A percentile compares a stretch with the other conserved stretches of the same genome.
Conservation (phyloP, 2,797 vertebrate species). For the Tauraco hartlaubi region DNA sequence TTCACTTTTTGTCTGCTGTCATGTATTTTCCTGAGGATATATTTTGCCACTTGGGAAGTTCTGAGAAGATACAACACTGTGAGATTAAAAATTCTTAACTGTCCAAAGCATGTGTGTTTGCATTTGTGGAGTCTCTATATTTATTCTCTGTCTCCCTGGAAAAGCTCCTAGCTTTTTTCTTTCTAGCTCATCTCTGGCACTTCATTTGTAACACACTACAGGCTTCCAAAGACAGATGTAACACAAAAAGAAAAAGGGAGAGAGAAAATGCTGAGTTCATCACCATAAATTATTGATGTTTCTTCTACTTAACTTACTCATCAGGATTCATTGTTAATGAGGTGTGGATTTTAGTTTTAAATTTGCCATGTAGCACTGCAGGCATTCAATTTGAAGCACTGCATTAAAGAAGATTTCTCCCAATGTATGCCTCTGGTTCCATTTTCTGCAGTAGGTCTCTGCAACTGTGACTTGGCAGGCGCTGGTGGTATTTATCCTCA, state of each 20-base stretch:
- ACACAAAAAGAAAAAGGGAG: constrained; percentile 35
- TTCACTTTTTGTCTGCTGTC: background rate
- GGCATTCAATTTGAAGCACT: constrained; percentile 55
- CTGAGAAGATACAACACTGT: constrained; percentile 41
- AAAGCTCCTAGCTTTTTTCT: constrained; percentile 55
- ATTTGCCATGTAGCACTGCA: constrained; percentile 62
- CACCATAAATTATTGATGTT: constrained; percentile 74
- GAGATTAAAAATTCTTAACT: constrained; percentile 34
- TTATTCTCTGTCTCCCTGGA: constrained; percentile 62
- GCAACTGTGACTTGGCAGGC: constrained; percentile 48
- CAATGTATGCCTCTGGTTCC: constrained; percentile 38
- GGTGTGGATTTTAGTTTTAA: constrained; percentile 69
- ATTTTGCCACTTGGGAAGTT: constrained; percentile 40
- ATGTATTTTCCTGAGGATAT: constrained; percentile 24
- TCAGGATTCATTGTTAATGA: constrained; percentile 74
- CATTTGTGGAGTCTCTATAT: constrained; percentile 46
- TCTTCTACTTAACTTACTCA: constrained; percentile 68
- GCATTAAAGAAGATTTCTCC: constrained; percentile 48
- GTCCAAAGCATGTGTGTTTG: constrained; percentile 48
- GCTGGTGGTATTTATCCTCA: constrained; percentile 17
- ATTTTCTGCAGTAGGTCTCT: constrained; percentile 33
- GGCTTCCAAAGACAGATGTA: constrained; percentile 59
- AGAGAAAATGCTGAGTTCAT: constrained; percentile 65
- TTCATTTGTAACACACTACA: constrained; percentile 51
- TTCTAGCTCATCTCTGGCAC: constrained; percentile 38